Percentiles rank a stretch among this genome's conserved stretches.
Conservation (phyloP, 2,113 vertebrate genomes). For the Pitta sordida region DNA sequence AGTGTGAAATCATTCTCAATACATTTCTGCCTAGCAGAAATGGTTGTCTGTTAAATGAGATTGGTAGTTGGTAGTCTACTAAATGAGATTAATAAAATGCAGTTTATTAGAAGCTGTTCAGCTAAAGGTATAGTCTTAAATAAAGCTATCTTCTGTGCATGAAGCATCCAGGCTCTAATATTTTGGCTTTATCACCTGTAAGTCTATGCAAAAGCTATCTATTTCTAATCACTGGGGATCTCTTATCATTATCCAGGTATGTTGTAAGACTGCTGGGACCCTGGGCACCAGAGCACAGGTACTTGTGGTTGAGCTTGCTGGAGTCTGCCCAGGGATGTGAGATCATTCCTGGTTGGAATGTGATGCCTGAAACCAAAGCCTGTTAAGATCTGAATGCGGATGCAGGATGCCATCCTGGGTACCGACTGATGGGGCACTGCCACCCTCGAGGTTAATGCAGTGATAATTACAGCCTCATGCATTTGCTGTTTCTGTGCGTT, state of each 20-base stretch:
- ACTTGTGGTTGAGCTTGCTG: background rate
- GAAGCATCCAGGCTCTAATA: background rate
- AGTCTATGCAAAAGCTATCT: fast-evolving
- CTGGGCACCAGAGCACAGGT: background rate
- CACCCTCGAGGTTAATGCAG: background rate
- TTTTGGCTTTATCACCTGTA: background rate
- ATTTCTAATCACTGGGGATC: background rate
- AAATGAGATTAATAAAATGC: background rate
- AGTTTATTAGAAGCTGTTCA: background rate
- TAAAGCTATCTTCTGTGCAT: background rate
- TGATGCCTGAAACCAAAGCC: background rate
- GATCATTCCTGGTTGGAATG: background rate
- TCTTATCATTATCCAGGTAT: background rate
- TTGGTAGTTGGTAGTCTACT: background rate
- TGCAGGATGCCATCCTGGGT: background rate
- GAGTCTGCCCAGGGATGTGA: background rate
- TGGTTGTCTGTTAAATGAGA: too few species aligned
- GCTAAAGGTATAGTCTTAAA: background rate
- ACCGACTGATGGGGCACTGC: background rate
- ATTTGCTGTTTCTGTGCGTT: background rate
- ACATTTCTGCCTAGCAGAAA: background rate
- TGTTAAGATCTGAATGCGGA: background rate
- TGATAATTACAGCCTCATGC: background rate
- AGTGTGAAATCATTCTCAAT: background rate
- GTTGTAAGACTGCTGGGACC: background rate